Percentiles rank a stretch among this genome's conserved stretches.
Evolutionary conservation across 2,113 vertebrate species (phyloP).

Genomic region (Deroptyus accipitrinus): DNA sequence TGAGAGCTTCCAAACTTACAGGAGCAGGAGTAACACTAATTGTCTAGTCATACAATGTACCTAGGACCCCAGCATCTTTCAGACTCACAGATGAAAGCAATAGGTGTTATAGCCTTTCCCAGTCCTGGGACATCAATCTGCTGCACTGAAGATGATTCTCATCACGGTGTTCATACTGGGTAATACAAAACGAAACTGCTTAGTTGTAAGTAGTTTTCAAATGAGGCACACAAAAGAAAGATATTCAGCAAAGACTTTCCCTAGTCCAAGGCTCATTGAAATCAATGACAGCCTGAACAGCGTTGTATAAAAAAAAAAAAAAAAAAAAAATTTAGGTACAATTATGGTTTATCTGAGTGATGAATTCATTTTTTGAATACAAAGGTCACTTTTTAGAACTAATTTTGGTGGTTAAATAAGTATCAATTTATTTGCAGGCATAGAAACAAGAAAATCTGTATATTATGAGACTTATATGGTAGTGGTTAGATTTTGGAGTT

Average conservation of each 20-base stretch:
- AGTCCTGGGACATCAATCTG: background rate
- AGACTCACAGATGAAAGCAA: background rate
- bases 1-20: background rate
- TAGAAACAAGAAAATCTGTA: background rate
- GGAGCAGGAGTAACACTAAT: background rate
- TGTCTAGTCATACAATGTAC: rapidly evolving
- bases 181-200: background rate
- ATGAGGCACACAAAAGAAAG: background rate
- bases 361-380: background rate
- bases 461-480: background rate
- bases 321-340: no score
- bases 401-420: background rate
- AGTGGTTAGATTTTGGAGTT: background rate
- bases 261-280: background rate
- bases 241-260: background rate
- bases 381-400: background rate
- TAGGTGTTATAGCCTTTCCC: background rate
- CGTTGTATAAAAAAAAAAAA: background rate
- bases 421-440: background rate
- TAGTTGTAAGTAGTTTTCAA: background rate
- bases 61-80: background rate
- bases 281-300: background rate
- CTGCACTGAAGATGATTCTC: background rate
- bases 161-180: background rate
- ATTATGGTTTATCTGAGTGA: background rate